These are phyloP conservation scores for Barbus barbus DNA, from an alignment of 2,113 vertebrate genomes.

Conservation along the genomic window DNA sequence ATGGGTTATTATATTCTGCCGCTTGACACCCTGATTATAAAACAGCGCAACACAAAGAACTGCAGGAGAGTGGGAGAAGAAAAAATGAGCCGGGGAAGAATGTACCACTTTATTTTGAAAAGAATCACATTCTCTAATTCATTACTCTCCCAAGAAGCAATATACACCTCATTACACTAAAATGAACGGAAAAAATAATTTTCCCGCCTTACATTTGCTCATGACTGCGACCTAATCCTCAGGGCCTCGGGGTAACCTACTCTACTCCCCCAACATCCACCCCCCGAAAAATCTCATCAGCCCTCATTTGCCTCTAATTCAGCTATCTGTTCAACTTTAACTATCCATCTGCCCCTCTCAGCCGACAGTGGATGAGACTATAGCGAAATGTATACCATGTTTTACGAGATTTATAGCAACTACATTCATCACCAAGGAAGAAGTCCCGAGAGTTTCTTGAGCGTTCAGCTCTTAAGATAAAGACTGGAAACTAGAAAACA, in stretches of 20 bases:
- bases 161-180: slow-evolving; percentile 64
- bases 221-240: slow-evolving; percentile 52
- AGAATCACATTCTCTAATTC: slow-evolving; percentile 58
- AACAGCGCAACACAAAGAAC: slow-evolving; percentile 58
- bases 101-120: slow-evolving; percentile 59
- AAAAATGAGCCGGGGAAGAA: slow-evolving; percentile 49
- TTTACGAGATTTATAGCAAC: slow-evolving; percentile 27
- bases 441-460: neutral
- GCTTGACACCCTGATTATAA: slow-evolving; percentile 61
- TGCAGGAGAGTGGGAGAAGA: slow-evolving; percentile 34
- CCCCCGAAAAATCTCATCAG: slow-evolving; percentile 45
- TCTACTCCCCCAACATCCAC: slow-evolving; percentile 27
- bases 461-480: neutral
- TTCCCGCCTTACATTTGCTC: slow-evolving; percentile 48
- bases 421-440: slow-evolving; percentile 11
- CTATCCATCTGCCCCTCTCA: slow-evolving; percentile 32
- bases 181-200: slow-evolving; percentile 55
- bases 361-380: slow-evolving; percentile 9
- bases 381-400: slow-evolving; percentile 9
- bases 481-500: slow-evolving; percentile 3
- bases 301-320: slow-evolving; percentile 38
- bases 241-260: slow-evolving; percentile 46
- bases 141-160: slow-evolving; percentile 63
- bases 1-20: slow-evolving; percentile 59
- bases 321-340: slow-evolving; percentile 32